These are phyloP conservation scores for Muscina levida DNA, from an alignment of 2,888 invertebrate species.

Conservation along the genomic window DNA sequence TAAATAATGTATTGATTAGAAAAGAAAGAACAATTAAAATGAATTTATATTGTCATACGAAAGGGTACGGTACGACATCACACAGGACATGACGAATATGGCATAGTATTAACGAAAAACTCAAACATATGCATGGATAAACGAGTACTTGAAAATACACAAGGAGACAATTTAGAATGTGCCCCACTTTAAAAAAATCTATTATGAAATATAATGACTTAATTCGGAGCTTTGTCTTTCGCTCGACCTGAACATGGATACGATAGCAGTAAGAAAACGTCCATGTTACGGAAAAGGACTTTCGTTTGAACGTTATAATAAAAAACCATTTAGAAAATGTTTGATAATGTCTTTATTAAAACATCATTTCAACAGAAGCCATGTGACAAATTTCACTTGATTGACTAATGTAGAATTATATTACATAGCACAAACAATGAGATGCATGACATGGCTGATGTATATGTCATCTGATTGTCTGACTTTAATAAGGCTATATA, in stretches of 20 bases:
- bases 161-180: neutral
- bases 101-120: neutral
- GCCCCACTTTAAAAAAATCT: conserved; percentile 1
- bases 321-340: conserved; percentile 15
- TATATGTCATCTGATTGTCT: no score
- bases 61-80: neutral
- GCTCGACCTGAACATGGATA: neutral
- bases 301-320: conserved; percentile 11
- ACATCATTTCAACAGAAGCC: conserved; percentile 2
- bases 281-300: neutral
- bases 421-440: no score
- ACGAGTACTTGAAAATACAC: no score
- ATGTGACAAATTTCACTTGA: conserved; percentile 22
- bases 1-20: conserved; percentile 33
- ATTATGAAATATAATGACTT: conserved; percentile 33
- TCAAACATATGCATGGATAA: neutral
- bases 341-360: conserved; percentile 21
- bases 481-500: no score
- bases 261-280: neutral
- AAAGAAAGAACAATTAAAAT: conserved; percentile 21
- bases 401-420: neutral
- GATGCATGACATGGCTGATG: no score
- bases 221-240: neutral
- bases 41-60: conserved; percentile 12
- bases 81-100: neutral